Conservation (phyloP, 2,113 vertebrate species). For the Cryptotis parvus region DNA sequence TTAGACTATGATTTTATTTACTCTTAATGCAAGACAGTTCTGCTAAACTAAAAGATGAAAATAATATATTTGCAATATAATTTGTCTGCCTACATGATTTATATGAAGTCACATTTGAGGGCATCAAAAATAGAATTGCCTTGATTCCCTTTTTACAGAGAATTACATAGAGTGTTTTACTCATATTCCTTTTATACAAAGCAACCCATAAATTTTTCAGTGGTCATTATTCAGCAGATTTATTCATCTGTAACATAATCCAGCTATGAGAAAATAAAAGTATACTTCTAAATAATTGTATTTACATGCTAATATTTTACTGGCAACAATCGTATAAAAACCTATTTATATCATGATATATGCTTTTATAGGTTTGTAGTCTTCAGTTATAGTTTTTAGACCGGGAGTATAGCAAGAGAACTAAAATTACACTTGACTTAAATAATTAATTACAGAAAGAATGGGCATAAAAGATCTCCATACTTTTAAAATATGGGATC, state of each 20-base stretch:
- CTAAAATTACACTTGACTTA: conserved; percentile 5
- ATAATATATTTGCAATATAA: conserved; percentile 81
- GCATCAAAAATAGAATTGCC: conserved; percentile 21
- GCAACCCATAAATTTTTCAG: conserved; percentile 21
- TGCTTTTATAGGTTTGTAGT: neutral
- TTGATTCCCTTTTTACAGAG: neutral
- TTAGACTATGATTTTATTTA: conserved; percentile 78
- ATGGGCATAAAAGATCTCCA: neutral
- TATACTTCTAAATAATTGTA: conserved; percentile 4
- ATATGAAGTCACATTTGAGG: conserved; percentile 70
- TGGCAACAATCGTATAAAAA: neutral
- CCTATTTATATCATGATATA: neutral
- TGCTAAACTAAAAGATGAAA: conserved; percentile 76
- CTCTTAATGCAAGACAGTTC: conserved; percentile 72
- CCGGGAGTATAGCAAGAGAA: neutral
- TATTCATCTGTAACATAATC: conserved; percentile 9
- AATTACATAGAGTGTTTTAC: conserved; percentile 23
- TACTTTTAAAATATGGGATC: neutral
- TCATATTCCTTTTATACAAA: conserved; percentile 35
- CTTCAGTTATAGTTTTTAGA: conserved; percentile 4
- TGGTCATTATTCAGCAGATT: conserved; percentile 31
- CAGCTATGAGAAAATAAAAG: conserved; percentile 27
- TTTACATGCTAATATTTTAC: neutral
- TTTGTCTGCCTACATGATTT: conserved; percentile 71
- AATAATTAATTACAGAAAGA: neutral